These are phyloP conservation scores for Microtus ochrogaster DNA, from an alignment of 2,113 vertebrate genomes.

Conservation along the genomic window DNA sequence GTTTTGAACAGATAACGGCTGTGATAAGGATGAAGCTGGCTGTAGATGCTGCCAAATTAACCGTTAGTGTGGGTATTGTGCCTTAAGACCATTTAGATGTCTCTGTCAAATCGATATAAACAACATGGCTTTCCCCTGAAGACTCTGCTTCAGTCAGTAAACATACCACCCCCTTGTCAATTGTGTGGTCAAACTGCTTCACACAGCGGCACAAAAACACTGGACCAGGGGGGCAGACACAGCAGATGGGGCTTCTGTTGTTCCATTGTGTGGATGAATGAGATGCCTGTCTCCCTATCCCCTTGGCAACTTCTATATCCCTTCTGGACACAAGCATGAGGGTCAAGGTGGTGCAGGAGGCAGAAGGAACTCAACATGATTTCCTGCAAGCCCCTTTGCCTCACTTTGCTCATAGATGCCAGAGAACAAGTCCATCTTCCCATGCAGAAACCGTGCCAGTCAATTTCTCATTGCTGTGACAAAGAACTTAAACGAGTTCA, in stretches of 20 bases:
- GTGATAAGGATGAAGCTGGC: not conserved
- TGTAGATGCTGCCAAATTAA: conserved; percentile 22
- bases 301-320: accelerated
- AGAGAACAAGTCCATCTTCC: not conserved
- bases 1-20: conserved; percentile 24
- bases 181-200: not conserved
- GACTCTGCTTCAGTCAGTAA: not conserved
- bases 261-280: not conserved
- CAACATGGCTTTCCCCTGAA: not conserved
- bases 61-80: not conserved
- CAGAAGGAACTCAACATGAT: accelerated
- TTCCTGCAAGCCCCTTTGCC: not conserved
- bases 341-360: not conserved
- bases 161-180: not conserved
- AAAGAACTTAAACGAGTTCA: not conserved
- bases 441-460: not conserved
- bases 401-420: not conserved
- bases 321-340: not conserved
- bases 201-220: not conserved
- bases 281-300: not conserved
- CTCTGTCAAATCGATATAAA: not conserved
- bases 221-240: not conserved
- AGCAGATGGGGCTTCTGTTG: not conserved
- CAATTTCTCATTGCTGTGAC: not conserved
- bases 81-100: conserved; percentile 8